Percentiles rank a stretch among this genome's conserved stretches.
Evolutionary conservation across 2,113 vertebrate species (phyloP).

Genomic region (Poeciliopsis prolifica): DNA sequence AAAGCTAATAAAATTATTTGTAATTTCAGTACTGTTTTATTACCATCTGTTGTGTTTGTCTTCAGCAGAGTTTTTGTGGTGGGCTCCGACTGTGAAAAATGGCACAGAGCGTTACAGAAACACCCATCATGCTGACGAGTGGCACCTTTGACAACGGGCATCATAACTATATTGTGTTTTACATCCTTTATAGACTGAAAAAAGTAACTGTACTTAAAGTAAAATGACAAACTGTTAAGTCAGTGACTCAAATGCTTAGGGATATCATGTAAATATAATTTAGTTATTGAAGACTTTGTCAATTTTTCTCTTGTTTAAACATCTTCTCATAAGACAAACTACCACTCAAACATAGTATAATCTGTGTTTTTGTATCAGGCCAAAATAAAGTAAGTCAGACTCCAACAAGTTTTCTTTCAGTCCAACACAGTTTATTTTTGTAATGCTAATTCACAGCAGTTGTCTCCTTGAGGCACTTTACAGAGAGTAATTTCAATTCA

Average conservation of each 20-base stretch:
- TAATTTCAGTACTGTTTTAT: conserved; percentile 49
- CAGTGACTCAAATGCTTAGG: not conserved
- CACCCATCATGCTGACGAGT: conserved; percentile 2
- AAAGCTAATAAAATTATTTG: conserved; percentile 55
- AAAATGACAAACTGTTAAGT: not conserved
- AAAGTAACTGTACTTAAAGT: not conserved
- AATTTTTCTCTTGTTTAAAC: not conserved
- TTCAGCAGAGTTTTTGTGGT: conserved; percentile 17
- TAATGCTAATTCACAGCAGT: too few relatives aligned
- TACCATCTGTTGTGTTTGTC: conserved; percentile 44
- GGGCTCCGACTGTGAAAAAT: conserved; percentile 20
- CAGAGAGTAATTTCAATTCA: too few relatives aligned
- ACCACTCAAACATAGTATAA: not conserved
- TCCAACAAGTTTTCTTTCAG: too few relatives aligned
- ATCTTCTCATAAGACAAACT: not conserved
- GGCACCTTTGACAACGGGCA: conserved; percentile 7
- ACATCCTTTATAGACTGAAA: not conserved
- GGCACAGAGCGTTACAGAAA: not conserved
- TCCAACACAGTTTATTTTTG: too few relatives aligned
- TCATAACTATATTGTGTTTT: conserved; percentile 9
- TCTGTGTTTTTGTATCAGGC: not conserved
- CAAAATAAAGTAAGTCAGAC: too few relatives aligned
- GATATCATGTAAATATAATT: too few relatives aligned
- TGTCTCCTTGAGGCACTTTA: too few relatives aligned
- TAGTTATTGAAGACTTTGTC: not conserved